A percentile compares a stretch with the other conserved stretches of the same genome.
Conservation (phyloP, 64 coral and sea anemone species). For the Astreopora myriophthalma region DNA sequence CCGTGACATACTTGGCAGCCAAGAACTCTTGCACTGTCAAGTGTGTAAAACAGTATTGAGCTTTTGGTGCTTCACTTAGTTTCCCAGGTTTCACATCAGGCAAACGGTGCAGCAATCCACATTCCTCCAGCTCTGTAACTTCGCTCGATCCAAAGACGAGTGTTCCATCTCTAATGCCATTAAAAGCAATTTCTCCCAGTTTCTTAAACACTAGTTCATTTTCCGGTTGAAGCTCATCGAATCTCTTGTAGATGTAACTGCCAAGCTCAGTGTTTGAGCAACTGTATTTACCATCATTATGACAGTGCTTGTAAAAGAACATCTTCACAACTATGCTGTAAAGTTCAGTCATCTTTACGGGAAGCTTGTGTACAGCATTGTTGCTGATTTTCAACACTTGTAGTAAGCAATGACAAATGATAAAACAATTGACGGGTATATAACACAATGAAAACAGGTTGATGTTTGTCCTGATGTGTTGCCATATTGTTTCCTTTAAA, state of each 20-base stretch:
- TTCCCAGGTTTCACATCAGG: not conserved
- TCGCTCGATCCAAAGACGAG: constrained; percentile 27
- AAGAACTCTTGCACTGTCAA: constrained; percentile 76
- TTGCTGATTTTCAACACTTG: not conserved
- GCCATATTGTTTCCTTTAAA: not conserved
- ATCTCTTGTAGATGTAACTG: not conserved
- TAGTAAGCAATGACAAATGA: constrained; percentile 50
- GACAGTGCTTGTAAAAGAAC: not conserved
- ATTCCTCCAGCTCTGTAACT: constrained; percentile 24
- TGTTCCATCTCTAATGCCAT: constrained; percentile 6
- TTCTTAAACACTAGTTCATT: not conserved
- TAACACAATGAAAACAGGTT: constrained; percentile 69
- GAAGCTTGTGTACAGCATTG: not conserved
- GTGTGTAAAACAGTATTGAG: constrained; percentile 70
- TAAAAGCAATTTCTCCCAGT: constrained; percentile 45
- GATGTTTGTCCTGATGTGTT: constrained; percentile 2
- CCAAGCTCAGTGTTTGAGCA: not conserved
- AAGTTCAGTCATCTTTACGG: constrained; percentile 31
- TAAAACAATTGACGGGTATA: constrained; percentile 72
- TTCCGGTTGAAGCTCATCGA: not conserved
- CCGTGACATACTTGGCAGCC: constrained; percentile 43
- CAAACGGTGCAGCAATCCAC: constrained; percentile 69
- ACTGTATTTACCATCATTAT: not conserved
- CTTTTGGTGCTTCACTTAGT: not conserved
- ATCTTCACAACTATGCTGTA: constrained; percentile 38